Conservation (phyloP, 2,797 vertebrate genomes). For the Columba guinea region DNA sequence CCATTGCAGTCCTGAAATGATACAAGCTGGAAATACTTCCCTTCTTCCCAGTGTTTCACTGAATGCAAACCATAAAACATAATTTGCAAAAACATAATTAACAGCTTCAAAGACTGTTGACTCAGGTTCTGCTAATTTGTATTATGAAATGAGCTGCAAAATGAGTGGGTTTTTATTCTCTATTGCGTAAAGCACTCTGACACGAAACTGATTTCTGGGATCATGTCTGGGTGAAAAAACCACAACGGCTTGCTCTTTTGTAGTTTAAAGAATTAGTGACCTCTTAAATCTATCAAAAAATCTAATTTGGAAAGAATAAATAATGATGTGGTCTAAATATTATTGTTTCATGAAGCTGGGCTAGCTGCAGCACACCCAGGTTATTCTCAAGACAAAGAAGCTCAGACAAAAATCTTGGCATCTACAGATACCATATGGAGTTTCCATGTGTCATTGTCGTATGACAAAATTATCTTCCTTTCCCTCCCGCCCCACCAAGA, state of each 20-base stretch:
- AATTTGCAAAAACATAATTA: not conserved
- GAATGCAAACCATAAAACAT: not conserved
- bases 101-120: not conserved
- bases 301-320: not conserved
- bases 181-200: not conserved
- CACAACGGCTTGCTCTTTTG: not conserved
- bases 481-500: not conserved
- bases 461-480: not conserved
- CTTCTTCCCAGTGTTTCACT: not conserved
- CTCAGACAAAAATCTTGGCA: not conserved
- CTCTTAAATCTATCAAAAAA: not conserved
- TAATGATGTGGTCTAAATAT: not conserved
- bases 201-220: not conserved
- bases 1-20: not conserved
- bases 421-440: not conserved
- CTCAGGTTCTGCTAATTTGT: not conserved
- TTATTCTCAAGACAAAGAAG: not conserved
- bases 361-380: not conserved
- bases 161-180: not conserved
- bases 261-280: not conserved
- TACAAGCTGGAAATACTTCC: not conserved
- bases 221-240: not conserved
- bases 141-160: not conserved
- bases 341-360: not conserved
- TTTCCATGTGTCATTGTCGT: not conserved